Percentiles rank a stretch among this genome's conserved stretches.
Conservation (phyloP, 2,888 invertebrate species). For the Brachyptera risi region DNA sequence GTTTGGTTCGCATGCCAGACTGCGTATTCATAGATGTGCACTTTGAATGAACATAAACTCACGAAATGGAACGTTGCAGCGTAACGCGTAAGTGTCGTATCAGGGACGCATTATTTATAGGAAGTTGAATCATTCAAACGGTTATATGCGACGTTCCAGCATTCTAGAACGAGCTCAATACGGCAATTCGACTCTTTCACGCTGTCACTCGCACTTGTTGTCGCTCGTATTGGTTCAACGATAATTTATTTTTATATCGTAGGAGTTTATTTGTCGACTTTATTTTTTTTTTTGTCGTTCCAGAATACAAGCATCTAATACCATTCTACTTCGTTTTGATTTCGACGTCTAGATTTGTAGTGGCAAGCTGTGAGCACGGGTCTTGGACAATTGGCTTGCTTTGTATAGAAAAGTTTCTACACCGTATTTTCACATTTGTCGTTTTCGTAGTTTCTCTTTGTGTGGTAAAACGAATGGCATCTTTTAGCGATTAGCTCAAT, state of each 20-base stretch:
- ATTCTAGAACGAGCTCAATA: not conserved
- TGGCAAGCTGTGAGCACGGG: slow-evolving; percentile 1
- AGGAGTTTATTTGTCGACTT: slow-evolving; percentile 6
- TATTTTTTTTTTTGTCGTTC: not conserved
- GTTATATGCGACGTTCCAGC: not conserved
- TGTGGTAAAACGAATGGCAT: slow-evolving; percentile 19
- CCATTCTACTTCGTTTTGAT: slow-evolving; percentile 17
- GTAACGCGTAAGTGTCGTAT: too few relatives aligned
- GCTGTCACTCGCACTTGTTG: slow-evolving; percentile 9
- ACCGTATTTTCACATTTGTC: slow-evolving; percentile 21
- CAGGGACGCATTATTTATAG: not conserved
- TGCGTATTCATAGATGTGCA: too few relatives aligned
- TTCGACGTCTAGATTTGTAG: slow-evolving; percentile 14
- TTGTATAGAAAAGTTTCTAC: slow-evolving; percentile 10
- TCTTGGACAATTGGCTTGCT: slow-evolving; percentile 18
- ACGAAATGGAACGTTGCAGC: too few relatives aligned
- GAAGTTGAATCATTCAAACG: not conserved
- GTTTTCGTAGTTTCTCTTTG: slow-evolving; percentile 15
- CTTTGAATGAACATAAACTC: too few relatives aligned
- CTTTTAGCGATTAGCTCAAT: slow-evolving; percentile 15
- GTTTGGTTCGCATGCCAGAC: too few relatives aligned
- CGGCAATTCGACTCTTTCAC: not conserved
- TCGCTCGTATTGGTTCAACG: not conserved
- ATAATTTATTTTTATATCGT: slow-evolving; percentile 15
- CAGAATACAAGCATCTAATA: not conserved